phyloP scores from a whole-genome alignment of 2,888 invertebrate genomes.

The Eulithis testata region DNA sequence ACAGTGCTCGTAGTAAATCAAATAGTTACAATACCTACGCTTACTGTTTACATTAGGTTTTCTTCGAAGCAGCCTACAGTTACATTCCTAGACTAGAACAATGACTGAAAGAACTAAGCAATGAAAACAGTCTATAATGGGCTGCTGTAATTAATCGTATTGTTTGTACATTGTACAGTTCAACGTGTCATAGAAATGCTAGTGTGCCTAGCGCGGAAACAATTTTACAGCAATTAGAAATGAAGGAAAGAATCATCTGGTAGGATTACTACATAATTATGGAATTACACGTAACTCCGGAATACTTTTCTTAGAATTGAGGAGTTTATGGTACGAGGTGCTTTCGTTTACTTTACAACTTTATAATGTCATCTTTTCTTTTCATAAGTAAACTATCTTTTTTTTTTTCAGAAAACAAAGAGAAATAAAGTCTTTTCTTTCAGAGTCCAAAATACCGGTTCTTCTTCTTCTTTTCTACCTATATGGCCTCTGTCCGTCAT shows the following conservation, averaged over 20 bases:
- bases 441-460: too few species aligned
- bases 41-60: conserved; percentile 11
- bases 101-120: conserved; percentile 25
- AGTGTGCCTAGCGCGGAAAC: conserved; percentile 10
- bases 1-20: conserved; percentile 3
- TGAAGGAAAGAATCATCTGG: not conserved
- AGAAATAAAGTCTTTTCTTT: too few species aligned
- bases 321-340: not conserved
- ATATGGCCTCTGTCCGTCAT: too few species aligned
- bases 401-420: too few species aligned
- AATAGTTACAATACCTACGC: not conserved
- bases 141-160: conserved; percentile 20
- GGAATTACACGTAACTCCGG: not conserved
- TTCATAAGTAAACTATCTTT: too few species aligned
- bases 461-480: too few species aligned
- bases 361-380: not conserved
- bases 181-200: conserved; percentile 19
- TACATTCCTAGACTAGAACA: conserved; percentile 30
- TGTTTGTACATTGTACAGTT: conserved; percentile 21
- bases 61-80: conserved; percentile 17
- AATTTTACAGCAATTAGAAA: conserved; percentile 8
- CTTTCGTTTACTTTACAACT: not conserved
- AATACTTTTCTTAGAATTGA: not conserved
- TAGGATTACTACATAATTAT: not conserved
- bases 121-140: conserved; percentile 27